Conservation (phyloP, 2,797 vertebrate genomes). For the Masticophis lateralis region DNA sequence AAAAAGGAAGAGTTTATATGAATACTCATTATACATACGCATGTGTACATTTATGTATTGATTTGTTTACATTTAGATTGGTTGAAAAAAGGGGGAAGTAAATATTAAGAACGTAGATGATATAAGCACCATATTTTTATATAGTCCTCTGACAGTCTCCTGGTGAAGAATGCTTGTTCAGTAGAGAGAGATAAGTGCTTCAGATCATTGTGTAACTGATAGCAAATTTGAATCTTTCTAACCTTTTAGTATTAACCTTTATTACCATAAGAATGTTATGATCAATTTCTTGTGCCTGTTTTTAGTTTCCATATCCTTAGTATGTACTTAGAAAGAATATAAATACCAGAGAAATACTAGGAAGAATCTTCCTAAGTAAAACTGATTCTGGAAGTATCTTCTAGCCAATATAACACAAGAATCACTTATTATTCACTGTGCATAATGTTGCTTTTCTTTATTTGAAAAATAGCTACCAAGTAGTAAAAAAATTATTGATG, state of each 20-base stretch:
- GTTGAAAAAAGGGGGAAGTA: not conserved
- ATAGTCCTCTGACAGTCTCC: not conserved
- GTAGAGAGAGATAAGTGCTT: not conserved
- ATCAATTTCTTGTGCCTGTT: not conserved
- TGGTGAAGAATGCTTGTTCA: not conserved
- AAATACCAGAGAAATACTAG: not conserved
- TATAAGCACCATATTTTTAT: not conserved
- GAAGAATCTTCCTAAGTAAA: not conserved
- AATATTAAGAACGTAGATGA: not conserved
- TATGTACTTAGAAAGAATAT: not conserved
- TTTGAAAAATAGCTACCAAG: not conserved
- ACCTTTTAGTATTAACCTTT: not conserved
- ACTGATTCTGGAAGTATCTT: not conserved
- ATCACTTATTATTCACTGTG: not conserved
- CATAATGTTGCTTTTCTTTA: not conserved
- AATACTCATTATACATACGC: not conserved
- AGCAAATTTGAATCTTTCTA: not conserved
- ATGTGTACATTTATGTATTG: not conserved
- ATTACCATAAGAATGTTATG: not conserved
- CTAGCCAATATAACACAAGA: not conserved
- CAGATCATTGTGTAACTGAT: not conserved
- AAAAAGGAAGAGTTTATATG: not conserved
- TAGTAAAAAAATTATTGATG: not conserved
- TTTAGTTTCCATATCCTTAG: not conserved
- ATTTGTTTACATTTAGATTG: not conserved